phyloP scores from a whole-genome alignment of 2,113 vertebrate species.

The Ancistrus triradiatus region DNA sequence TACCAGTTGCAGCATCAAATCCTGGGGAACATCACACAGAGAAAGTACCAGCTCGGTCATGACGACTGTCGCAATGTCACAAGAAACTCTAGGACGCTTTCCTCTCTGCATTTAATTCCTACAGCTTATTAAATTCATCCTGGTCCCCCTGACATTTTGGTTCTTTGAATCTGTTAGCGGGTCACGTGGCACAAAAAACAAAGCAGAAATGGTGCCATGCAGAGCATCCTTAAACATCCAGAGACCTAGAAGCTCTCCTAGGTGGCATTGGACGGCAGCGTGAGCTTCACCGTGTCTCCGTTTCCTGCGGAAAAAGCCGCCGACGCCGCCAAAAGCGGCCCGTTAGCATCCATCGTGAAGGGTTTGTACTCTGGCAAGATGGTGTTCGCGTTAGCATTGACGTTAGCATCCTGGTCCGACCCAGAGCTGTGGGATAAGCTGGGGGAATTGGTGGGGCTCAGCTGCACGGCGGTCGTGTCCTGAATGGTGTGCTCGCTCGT shows the following conservation, averaged over 20 bases:
- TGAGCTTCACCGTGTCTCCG: slow-evolving; percentile 64
- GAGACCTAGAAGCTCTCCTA: slow-evolving; percentile 28
- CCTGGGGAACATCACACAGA: too few relatives aligned
- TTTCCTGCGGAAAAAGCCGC: slow-evolving; percentile 57
- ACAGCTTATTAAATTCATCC: too few relatives aligned
- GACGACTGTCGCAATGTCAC: too few relatives aligned
- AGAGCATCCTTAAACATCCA: not conserved
- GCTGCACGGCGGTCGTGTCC: slow-evolving; percentile 90
- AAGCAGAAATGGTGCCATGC: not conserved
- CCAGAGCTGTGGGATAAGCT: slow-evolving; percentile 79
- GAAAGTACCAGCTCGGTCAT: too few relatives aligned
- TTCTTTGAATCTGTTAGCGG: too few relatives aligned
- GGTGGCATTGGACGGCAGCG: slow-evolving; percentile 62
- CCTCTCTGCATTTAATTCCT: too few relatives aligned
- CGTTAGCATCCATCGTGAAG: slow-evolving; percentile 65
- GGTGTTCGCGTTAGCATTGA: slow-evolving; percentile 25
- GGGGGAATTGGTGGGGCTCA: slow-evolving; percentile 87
- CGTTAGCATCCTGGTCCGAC: slow-evolving; percentile 52
- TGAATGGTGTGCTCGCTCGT: slow-evolving; percentile 92
- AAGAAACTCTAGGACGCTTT: too few relatives aligned
- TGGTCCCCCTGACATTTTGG: too few relatives aligned
- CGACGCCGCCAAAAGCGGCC: slow-evolving; percentile 46
- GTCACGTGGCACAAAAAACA: too few relatives aligned
- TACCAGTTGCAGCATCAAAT: too few relatives aligned
- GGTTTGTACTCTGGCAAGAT: slow-evolving; percentile 53